Evolutionary conservation across 2,797 vertebrate species (phyloP).

Genomic region (Carduelis carduelis): DNA sequence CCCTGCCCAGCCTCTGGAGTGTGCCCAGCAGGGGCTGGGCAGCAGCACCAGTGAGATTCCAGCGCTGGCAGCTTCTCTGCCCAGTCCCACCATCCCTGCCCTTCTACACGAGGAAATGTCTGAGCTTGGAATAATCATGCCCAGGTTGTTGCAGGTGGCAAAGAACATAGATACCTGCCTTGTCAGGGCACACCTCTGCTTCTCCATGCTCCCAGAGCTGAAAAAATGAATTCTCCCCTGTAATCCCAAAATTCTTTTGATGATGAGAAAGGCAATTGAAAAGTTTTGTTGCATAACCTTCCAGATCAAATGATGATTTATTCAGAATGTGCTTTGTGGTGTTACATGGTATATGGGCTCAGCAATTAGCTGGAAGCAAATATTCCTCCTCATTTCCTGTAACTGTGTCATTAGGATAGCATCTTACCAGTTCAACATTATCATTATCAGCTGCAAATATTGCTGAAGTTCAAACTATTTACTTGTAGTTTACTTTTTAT

Average conservation of each 20-base stretch:
- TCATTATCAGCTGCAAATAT: neutral
- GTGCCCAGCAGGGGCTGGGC: neutral
- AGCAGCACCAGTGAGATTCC: neutral
- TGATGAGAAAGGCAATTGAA: neutral
- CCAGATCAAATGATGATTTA: neutral
- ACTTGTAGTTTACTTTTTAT: neutral
- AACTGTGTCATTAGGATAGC: neutral
- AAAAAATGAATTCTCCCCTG: neutral
- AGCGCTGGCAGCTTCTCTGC: neutral
- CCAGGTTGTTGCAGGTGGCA: neutral
- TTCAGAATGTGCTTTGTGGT: neutral
- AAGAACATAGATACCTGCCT: neutral
- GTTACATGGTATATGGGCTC: neutral
- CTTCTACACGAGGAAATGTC: fast-evolving
- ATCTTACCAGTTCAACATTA: neutral
- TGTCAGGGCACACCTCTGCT: neutral
- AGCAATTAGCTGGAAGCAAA: conserved; percentile 27
- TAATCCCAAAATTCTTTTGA: neutral
- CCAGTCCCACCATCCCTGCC: neutral
- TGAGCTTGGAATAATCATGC: neutral
- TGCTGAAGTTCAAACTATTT: neutral
- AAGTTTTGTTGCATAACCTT: conserved; percentile 23
- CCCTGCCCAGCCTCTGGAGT: fast-evolving
- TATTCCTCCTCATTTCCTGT: neutral
- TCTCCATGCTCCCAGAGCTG: neutral